Conservation (phyloP, 2,113 vertebrate genomes). For the Upupa epops region DNA sequence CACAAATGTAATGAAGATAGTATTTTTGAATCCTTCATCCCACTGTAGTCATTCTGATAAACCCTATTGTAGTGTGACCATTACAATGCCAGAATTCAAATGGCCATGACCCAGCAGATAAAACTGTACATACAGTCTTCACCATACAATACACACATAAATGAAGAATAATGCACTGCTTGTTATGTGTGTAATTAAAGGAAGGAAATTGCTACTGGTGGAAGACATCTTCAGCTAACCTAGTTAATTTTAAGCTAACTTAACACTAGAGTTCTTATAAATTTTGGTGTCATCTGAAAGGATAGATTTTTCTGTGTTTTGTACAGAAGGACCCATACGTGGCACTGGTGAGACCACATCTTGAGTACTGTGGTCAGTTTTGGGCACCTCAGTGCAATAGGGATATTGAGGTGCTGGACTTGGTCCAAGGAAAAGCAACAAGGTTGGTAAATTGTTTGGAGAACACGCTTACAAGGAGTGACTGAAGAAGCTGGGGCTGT, state of each 20-base stretch:
- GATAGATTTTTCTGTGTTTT: background rate
- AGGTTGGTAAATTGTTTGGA: no score
- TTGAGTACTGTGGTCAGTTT: no score
- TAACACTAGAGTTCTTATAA: background rate
- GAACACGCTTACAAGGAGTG: no score
- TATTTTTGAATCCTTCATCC: background rate
- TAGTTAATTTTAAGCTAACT: background rate
- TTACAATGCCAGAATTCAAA: background rate
- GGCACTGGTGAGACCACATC: no score
- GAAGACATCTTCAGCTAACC: background rate
- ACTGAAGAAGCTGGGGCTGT: no score
- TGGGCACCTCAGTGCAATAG: no score
- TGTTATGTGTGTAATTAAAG: background rate
- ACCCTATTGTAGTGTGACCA: background rate
- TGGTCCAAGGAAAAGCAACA: no score
- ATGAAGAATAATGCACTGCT: background rate
- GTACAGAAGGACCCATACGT: background rate
- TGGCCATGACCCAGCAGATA: accelerated
- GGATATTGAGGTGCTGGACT: no score
- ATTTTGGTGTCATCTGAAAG: background rate
- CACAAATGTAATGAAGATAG: background rate
- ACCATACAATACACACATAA: background rate
- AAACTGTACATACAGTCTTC: background rate
- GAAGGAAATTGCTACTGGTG: background rate
- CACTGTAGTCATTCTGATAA: background rate